These are phyloP conservation scores for Zophobas atratus DNA, from an alignment of 1,140 invertebrate genomes.

Conservation along the genomic window DNA sequence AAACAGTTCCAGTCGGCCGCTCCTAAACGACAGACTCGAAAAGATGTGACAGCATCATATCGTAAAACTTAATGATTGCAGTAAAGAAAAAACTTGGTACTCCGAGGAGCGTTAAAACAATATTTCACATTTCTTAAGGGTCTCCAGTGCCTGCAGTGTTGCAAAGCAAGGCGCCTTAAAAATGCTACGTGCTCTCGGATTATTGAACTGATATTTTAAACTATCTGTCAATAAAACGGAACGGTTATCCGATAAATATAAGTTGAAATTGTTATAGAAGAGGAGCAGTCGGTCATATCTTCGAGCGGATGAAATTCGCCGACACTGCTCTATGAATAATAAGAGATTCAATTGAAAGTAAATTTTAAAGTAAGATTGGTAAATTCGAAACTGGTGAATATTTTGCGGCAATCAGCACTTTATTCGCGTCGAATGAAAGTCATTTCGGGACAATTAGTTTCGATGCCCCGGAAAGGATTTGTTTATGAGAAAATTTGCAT, in stretches of 20 bases:
- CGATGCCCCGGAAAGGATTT: constrained; percentile 18
- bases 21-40: neutral
- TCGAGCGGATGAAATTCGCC: constrained; percentile 1
- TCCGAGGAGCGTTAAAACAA: constrained; percentile 51
- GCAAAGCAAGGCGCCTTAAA: constrained; percentile 53
- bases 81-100: constrained; percentile 48
- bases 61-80: constrained; percentile 54
- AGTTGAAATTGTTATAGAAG: constrained; percentile 60
- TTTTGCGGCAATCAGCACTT: too few species aligned
- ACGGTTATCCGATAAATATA: constrained; percentile 60
- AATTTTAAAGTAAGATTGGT: constrained; percentile 59
- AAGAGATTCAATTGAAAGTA: constrained; percentile 58
- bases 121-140: constrained; percentile 54
- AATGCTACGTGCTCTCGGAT: constrained; percentile 58
- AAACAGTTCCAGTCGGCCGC: too few species aligned
- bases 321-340: constrained; percentile 58
- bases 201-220: constrained; percentile 62
- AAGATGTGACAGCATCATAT: constrained; percentile 32
- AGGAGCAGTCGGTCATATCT: constrained; percentile 17
- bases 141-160: constrained; percentile 35
- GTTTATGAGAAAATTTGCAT: constrained; percentile 53
- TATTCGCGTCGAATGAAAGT: too few species aligned
- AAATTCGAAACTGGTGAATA: constrained; percentile 15
- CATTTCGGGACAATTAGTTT: neutral
- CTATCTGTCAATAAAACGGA: constrained; percentile 59